Evolutionary conservation across 2,888 invertebrate species (phyloP).

Genomic region (Pilophorus perplexus): DNA sequence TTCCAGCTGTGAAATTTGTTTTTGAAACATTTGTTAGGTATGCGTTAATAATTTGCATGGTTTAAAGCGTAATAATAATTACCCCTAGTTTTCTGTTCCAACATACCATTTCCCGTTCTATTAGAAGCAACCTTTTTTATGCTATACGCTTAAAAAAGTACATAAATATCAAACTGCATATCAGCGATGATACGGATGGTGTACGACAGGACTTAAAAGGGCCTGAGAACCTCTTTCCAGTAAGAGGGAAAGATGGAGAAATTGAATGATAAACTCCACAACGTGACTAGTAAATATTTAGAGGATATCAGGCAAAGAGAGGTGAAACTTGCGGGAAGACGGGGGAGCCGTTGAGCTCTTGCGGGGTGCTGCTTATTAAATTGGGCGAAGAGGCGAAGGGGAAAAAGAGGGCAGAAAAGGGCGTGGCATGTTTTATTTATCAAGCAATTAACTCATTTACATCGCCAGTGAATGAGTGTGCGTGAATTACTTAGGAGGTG

Average conservation of each 20-base stretch:
- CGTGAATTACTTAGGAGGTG: conserved; percentile 16
- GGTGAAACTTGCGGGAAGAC: not conserved
- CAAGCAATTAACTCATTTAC: conserved; percentile 22
- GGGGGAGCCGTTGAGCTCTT: too few relatives aligned
- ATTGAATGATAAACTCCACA: conserved; percentile 1
- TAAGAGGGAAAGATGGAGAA: not conserved
- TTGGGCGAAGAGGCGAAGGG: conserved; percentile 1
- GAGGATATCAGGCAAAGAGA: not conserved
- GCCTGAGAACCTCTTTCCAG: not conserved
- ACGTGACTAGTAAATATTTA: conserved; percentile 23
- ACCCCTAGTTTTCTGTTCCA: too few relatives aligned
- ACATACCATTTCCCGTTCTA: too few relatives aligned
- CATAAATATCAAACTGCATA: too few relatives aligned
- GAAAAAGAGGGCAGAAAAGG: conserved; percentile 18
- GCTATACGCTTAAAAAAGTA: too few relatives aligned
- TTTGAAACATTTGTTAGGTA: too few relatives aligned
- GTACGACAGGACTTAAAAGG: not conserved
- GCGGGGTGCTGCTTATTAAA: conserved; percentile 19
- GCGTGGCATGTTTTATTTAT: conserved; percentile 27
- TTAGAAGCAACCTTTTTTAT: too few relatives aligned
- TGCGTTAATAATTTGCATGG: too few relatives aligned
- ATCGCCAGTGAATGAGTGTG: conserved; percentile 16
- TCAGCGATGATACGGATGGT: not conserved
- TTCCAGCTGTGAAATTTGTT: too few relatives aligned
- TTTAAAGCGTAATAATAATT: too few relatives aligned